Percentiles rank a stretch among this genome's conserved stretches.
Evolutionary conservation across 2,797 vertebrate genomes (phyloP).

Genomic region (Nasua narica): DNA sequence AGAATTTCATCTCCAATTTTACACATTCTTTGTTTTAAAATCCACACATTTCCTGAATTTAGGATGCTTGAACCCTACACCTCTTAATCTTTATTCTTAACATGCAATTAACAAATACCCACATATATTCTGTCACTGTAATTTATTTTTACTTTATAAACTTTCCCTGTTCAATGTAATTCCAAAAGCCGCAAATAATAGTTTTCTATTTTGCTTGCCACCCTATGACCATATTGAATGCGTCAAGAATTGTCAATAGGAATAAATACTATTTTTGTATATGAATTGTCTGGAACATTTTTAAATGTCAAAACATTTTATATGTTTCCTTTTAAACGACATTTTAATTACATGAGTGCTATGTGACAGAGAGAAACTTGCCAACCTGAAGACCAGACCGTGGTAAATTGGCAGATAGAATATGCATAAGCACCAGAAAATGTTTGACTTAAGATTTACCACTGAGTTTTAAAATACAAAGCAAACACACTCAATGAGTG

Average conservation of each 20-base stretch:
- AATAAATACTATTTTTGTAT: conserved; percentile 6
- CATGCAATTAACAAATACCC: background rate
- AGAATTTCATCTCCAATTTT: background rate
- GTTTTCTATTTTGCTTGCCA: background rate
- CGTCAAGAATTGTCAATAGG: background rate
- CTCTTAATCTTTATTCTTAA: conserved; percentile 8
- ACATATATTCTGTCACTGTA: background rate
- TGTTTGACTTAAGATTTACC: background rate
- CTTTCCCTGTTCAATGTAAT: background rate
- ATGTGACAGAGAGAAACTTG: background rate
- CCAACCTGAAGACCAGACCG: background rate
- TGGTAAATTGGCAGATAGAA: background rate
- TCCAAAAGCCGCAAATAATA: background rate
- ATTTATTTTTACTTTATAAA: background rate
- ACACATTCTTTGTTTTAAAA: background rate
- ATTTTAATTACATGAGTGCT: conserved; percentile 12
- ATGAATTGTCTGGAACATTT: background rate
- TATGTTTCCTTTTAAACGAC: background rate
- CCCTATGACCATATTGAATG: background rate
- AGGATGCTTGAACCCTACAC: background rate
- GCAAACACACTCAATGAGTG: background rate
- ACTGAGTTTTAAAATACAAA: conserved; percentile 4
- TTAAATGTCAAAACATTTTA: conserved; percentile 45
- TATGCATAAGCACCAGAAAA: background rate
- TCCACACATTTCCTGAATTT: background rate